Base-by-base conservation (phyloP, 1,140 invertebrate genomes). In the Pseudomyrmex dendroicus region DNA sequence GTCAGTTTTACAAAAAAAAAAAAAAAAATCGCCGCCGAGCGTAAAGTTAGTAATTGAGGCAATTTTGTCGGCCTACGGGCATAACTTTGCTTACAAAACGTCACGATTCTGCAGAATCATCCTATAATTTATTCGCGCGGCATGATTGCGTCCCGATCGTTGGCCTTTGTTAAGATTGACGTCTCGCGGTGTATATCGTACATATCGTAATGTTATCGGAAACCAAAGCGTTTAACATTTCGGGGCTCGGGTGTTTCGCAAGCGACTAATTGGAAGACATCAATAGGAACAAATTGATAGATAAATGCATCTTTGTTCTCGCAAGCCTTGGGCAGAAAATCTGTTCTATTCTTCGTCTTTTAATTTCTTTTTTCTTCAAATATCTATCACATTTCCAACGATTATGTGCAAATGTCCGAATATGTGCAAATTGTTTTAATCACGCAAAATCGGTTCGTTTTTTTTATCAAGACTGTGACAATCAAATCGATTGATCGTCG, bases 121-220 rank as follows among this genome's bases (percentile, higher is more conserved):
- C 66, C 44, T 80, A 54, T 80, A 80, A 80, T 80, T 80, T 80
- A 72, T 80, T 80, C 54, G 56, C 54, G 56, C 78, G 7, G n/a
- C 50, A 54, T 48, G 56, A 82, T 52, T 64, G 44, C 59, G 35
- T 20, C 22, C 13, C 54, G 35, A 82, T 67, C 62, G 35, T 63
- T 74, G 72, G 59, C 63, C 62, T 13, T 48, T 48, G 13, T 78
- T 73, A 17, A 4, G 17, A 64, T 52, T 12, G 20, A 66, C 52
- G 52, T 57, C 5, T 35, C 59, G 68, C 48, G 44, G 13, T 61
- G 20, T 48, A 22, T 56, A 59, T n/a, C 73, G 13, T 35, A 17
- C 20, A 15, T 56, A 64, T 64, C 73, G 52, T 66, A 68, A 56
- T 12, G 25, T 46, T 13, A 35, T 22, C 46, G 13, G 54, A 57